Percentiles rank a stretch among this genome's conserved stretches.
These are phyloP conservation scores for Acleris laterana DNA, from an alignment of 2,888 invertebrate species.

Conservation along the genomic window DNA sequence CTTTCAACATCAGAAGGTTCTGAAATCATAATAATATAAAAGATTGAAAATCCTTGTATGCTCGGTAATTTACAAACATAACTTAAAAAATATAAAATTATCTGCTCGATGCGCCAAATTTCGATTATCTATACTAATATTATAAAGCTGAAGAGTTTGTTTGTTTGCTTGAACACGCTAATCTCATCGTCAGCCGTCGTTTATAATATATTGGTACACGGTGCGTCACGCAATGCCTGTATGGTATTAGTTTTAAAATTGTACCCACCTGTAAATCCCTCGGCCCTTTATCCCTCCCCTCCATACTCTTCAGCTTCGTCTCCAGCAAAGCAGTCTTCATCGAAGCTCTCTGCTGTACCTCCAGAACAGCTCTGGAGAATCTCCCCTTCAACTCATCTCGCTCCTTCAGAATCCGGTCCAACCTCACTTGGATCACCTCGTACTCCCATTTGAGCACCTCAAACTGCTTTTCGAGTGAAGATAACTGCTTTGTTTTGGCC, in stretches of 20 bases:
- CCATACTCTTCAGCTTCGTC: conserved; percentile 88
- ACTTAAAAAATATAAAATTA: too few species aligned
- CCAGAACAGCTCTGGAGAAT: conserved; percentile 93
- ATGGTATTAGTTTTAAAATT: too few species aligned
- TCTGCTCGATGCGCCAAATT: too few species aligned
- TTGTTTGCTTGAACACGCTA: too few species aligned
- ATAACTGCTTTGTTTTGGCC: conserved; percentile 83
- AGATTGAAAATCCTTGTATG: neutral
- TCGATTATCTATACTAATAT: too few species aligned
- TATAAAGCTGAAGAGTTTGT: too few species aligned
- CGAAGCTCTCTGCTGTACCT: conserved; percentile 94
- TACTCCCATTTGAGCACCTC: conserved; percentile 87
- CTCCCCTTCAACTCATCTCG: conserved; percentile 90
- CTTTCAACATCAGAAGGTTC: conserved; percentile 90
- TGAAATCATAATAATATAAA: conserved; percentile 53
- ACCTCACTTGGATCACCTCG: conserved; percentile 89
- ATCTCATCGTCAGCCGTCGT: too few species aligned
- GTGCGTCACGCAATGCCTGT: too few species aligned
- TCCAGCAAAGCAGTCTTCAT: conserved; percentile 93
- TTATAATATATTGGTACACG: too few species aligned
- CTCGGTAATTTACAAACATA: too few species aligned
- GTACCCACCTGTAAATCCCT: conserved; percentile 84
- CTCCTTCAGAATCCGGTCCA: conserved; percentile 90
- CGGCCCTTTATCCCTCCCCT: conserved; percentile 85
- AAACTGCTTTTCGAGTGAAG: conserved; percentile 80